Evolutionary conservation across 2,888 invertebrate species (phyloP).

Genomic region (Caenorhabditis imperialis): DNA sequence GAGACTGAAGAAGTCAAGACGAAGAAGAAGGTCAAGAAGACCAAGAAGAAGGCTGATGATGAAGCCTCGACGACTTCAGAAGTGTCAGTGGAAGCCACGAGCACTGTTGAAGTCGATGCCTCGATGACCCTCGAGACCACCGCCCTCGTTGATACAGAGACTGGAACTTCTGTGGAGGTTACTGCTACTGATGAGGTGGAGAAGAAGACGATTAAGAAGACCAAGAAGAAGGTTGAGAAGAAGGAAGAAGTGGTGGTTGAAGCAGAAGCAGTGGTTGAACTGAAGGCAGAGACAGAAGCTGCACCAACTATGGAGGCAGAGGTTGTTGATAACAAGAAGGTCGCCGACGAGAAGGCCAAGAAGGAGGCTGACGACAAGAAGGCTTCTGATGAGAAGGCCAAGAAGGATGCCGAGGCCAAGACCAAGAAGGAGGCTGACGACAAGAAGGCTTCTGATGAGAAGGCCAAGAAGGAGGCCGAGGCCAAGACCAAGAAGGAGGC

Average conservation of each 20-base stretch:
- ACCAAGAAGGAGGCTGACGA: constrained; percentile 35
- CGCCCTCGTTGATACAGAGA: no score
- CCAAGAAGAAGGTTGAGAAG: not conserved
- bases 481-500: constrained; percentile 26
- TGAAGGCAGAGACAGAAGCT: constrained; percentile 3
- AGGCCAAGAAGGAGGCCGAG: constrained; percentile 29
- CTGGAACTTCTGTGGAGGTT: no score
- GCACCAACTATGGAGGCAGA: not conserved
- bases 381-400: constrained; percentile 7
- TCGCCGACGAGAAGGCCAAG: not conserved
- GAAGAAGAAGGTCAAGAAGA: constrained; percentile 31
- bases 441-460: constrained; percentile 24
- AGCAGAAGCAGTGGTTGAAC: constrained; percentile 2
- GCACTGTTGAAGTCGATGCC: no score
- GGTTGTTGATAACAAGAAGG: constrained; percentile 10
- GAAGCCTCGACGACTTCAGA: not conserved
- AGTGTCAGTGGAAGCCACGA: no score
- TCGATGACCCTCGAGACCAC: no score
- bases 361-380: constrained; percentile 23
- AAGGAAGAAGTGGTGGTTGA: not conserved
- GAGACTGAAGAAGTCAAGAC: constrained; percentile 10
- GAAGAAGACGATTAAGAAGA: not conserved
- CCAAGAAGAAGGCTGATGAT: constrained; percentile 23
- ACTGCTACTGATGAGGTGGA: no score
- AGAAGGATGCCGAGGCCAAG: constrained; percentile 22